Base-by-base conservation (phyloP, 2,888 invertebrate species). In the Melikaiella ostensackeni region DNA sequence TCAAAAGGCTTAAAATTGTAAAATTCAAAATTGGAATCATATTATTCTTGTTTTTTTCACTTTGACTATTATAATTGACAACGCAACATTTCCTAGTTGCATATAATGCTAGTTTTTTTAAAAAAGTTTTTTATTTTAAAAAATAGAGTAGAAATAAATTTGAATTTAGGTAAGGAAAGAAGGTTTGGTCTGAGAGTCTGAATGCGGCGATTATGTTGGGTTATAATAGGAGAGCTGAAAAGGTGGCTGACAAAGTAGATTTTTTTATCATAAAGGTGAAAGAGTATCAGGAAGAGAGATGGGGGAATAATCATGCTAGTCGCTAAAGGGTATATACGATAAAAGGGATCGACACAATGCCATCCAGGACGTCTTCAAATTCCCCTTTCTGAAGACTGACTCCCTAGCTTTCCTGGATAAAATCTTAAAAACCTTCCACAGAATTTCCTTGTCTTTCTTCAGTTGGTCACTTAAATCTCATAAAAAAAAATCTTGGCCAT, bases 281-380 rank as follows among this genome's bases (percentile, higher is more conserved):
- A 66, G 66, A 66, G 66, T 46, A 66, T 66, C 50, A 8, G 42
- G n/a, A 70, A 46, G 27, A 11, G 16, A 70, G 27, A 70, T 50
- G 70, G 46, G 27, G 70, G 50, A 70, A 70, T 70, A 70, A 70
- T 70, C 30, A 50, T 42, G 30, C 46, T 33, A 30, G 30, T 30
- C 27, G 30, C 42, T 50, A 30, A 70, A 64, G 38, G 27, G 70
- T 70, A 46, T 27, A 70, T n/a, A 50, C 70, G 13, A 42, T 46
- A 66, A 66, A 70, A 46, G 38, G 46, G 46, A 46, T 75, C 76
- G 77, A 74, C 79, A 82, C 79, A 81, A 81, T 76, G 70, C 75
- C 81, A 81, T 79, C 76, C 80, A 75, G 82, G 79, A 80, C 80
- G 79, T 78, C 77, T 81, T 78, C 74, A 70, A 75, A 24, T 70